Evolutionary conservation across 2,888 invertebrate species (phyloP).

Genomic region (Drosophila borealis): DNA sequence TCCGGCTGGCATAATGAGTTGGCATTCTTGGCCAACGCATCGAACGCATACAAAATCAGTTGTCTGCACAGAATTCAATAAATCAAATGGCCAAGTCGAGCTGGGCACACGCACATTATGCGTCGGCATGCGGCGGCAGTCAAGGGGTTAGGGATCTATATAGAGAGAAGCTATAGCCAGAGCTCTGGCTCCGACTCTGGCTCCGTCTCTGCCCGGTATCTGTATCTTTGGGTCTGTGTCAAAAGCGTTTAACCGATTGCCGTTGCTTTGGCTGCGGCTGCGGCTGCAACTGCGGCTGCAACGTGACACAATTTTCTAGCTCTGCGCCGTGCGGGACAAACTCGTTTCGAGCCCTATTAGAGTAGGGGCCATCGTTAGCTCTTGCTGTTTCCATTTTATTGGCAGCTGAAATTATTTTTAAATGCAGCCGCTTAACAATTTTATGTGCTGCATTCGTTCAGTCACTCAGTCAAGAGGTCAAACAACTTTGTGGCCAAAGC

Average conservation of each 20-base stretch:
- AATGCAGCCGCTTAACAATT: slow-evolving; percentile 79
- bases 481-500: slow-evolving; percentile 64
- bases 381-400: slow-evolving; percentile 63
- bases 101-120: slow-evolving; percentile 75
- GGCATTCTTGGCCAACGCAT: slow-evolving; percentile 69
- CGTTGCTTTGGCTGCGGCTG: slow-evolving; percentile 7
- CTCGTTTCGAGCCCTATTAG: slow-evolving; percentile 71
- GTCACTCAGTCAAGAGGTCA: slow-evolving; percentile 72
- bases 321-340: slow-evolving; percentile 61
- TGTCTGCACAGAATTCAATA: slow-evolving; percentile 62
- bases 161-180: background rate
- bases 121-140: slow-evolving; percentile 58
- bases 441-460: slow-evolving; percentile 59
- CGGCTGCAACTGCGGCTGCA: slow-evolving; percentile 37
- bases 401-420: slow-evolving; percentile 77
- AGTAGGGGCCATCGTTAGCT: slow-evolving; percentile 31
- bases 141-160: slow-evolving; percentile 22
- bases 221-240: slow-evolving; percentile 25
- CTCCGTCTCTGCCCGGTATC: background rate
- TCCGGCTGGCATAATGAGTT: slow-evolving; percentile 64
- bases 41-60: slow-evolving; percentile 69
- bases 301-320: slow-evolving; percentile 78
- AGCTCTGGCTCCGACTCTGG: background rate
- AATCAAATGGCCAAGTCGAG: slow-evolving; percentile 60
- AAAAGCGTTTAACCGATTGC: slow-evolving; percentile 39